These are phyloP conservation scores for Arctia plantaginis DNA, from an alignment of 2,888 invertebrate genomes.

Conservation along the genomic window DNA sequence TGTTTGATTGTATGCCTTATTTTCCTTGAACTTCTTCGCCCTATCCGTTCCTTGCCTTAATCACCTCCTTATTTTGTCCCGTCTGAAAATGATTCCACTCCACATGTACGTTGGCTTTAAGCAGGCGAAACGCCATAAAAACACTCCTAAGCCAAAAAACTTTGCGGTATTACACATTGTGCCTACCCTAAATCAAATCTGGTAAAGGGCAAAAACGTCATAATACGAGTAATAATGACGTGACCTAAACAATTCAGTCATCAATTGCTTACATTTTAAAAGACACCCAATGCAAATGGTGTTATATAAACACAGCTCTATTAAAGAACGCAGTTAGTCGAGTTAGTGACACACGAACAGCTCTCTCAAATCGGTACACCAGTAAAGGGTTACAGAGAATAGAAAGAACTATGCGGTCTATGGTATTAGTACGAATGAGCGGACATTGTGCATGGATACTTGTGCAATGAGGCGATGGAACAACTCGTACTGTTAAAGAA, in stretches of 20 bases:
- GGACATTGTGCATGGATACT: conserved; percentile 34
- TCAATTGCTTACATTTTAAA: too few species aligned
- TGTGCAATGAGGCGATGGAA: conserved; percentile 20
- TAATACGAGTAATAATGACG: background rate
- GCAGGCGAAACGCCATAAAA: too few species aligned
- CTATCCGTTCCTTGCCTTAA: background rate
- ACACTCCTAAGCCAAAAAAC: too few species aligned
- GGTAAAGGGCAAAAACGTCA: background rate
- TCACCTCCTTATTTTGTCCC: background rate
- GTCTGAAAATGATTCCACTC: background rate
- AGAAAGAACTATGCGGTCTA: conserved; percentile 4
- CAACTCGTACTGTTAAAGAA: background rate
- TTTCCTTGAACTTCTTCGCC: background rate
- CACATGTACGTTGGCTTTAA: too few species aligned
- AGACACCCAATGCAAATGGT: background rate
- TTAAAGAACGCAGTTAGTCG: conserved; percentile 9
- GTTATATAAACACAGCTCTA: background rate
- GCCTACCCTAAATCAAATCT: background rate
- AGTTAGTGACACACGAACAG: conserved; percentile 17
- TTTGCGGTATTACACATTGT: background rate
- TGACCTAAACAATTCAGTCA: too few species aligned
- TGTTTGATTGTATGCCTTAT: background rate
- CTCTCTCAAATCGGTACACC: conserved; percentile 28
- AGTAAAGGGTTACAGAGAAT: conserved; percentile 22
- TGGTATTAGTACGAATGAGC: conserved; percentile 40